Base-by-base conservation (phyloP, 2,797 vertebrate genomes). In the Pangasius larnaudii region DNA sequence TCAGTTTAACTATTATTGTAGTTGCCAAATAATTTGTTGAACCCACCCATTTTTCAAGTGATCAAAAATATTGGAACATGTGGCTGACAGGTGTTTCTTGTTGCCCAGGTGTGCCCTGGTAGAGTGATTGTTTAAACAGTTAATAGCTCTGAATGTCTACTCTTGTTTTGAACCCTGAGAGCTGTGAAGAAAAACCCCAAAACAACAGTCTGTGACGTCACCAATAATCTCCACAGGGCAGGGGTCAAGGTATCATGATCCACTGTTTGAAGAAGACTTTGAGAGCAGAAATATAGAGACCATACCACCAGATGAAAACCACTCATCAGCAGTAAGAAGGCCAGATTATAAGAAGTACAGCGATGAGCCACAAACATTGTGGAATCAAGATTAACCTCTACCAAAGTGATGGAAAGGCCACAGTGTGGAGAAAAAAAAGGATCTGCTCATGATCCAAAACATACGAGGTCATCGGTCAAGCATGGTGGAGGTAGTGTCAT, bases 1-100 rank as follows among this genome's bases (percentile, higher is more conserved):
- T 96, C 61, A 84, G 83, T 75, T 56, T 51, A 36, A 59, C 42
- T 22, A 56, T 79, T 79, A 56, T 39, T 69, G 24, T 39, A 51
- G 77, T 16, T 51, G 6, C 3, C 27, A n/a, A 22, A n/a, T 51
- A 24, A 36, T 24, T 80, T 59, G 53, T 39, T 78, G 49, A 78
- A 78, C 46, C 46, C 46, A 53, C 46, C 14, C 13, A 16, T 75
- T 77, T 51, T 77, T 51, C 27, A 77, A 51, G 27, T 51, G 74
- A 51, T 53, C 27, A 42, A 39, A 46, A 67, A 84, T 19, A 22
- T 30, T 69, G n/a, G 8, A 51, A 1, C 13, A 49, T 30, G 39
- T 49, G 7, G 8, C 46, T 46, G 7, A 46, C 46, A 46, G 46
- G 46, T 46, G 46, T 9, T 46, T 46, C 46, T 1, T 46, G 46